Percentiles rank a stretch among this genome's conserved stretches.
phyloP scores from a whole-genome alignment of 2,888 invertebrate genomes.

The Fissipunctia ypsillon region DNA sequence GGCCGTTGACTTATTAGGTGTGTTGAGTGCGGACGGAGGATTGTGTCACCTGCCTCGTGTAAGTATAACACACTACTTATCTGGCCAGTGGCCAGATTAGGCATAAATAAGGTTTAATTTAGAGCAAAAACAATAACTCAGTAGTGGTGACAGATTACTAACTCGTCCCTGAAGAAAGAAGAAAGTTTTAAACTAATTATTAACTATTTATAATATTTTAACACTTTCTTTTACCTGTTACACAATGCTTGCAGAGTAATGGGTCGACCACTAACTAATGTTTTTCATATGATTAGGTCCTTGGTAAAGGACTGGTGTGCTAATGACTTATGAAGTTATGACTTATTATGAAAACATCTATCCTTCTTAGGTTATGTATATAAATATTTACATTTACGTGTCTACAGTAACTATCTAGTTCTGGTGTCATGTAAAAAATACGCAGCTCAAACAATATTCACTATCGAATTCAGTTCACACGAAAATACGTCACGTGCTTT shows the following conservation, averaged over 20 bases:
- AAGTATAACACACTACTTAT: constrained; percentile 4
- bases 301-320: neutral
- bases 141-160: neutral
- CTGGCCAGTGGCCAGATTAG: neutral
- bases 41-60: constrained; percentile 15
- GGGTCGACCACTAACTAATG: neutral
- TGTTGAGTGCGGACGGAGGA: constrained; percentile 2
- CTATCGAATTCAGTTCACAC: constrained; percentile 24
- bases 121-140: constrained; percentile 2
- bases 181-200: neutral
- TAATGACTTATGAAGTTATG: too few species aligned
- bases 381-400: constrained; percentile 7
- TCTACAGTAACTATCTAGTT: neutral
- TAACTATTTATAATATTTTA: neutral
- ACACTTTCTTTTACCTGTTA: neutral
- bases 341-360: neutral
- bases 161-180: neutral
- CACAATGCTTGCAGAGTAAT: neutral
- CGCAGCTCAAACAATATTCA: constrained; percentile 15
- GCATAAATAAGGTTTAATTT: neutral
- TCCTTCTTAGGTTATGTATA: neutral
- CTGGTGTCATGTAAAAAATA: constrained; percentile 7
- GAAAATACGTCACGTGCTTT: constrained; percentile 24
- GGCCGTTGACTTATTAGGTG: constrained; percentile 10
- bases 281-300: neutral